Conservation (phyloP, 1,140 invertebrate genomes). For the Trachelipus rathkii region DNA sequence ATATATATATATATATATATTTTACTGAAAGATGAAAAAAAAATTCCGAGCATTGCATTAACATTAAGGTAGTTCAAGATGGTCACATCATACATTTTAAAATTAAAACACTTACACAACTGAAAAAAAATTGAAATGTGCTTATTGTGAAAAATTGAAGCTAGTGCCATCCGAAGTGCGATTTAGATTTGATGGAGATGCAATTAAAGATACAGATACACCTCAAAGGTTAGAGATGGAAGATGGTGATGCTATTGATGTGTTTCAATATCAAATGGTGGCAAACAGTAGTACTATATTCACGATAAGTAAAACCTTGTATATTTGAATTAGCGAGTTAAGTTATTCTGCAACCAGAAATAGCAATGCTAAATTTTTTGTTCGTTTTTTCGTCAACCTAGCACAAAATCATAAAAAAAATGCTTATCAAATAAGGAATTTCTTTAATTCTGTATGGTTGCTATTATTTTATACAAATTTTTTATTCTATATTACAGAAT, state of each 20-base stretch:
- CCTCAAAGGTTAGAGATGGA: slow-evolving; percentile 87
- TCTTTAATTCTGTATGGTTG: too few relatives aligned
- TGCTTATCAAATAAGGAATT: too few relatives aligned
- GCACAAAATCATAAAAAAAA: too few relatives aligned
- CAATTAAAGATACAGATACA: slow-evolving; percentile 90
- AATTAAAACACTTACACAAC: slow-evolving; percentile 92
- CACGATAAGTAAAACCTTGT: not conserved
- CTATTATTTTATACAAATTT: too few relatives aligned
- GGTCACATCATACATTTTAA: slow-evolving; percentile 93
- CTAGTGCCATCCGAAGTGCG: slow-evolving; percentile 68
- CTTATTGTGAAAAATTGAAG: slow-evolving; percentile 77
- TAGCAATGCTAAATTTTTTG: too few relatives aligned
- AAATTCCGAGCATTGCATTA: slow-evolving; percentile 71
- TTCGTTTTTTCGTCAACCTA: too few relatives aligned
- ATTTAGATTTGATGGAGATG: slow-evolving; percentile 89
- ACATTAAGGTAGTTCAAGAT: slow-evolving; percentile 88
- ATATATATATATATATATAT: too few relatives aligned
- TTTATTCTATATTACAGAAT: too few relatives aligned
- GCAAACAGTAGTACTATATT: slow-evolving; percentile 47
- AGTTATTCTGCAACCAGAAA: too few relatives aligned
- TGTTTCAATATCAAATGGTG: slow-evolving; percentile 92
- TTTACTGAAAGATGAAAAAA: slow-evolving; percentile 13
- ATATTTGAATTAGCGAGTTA: too few relatives aligned
- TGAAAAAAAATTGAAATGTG: slow-evolving; percentile 90
- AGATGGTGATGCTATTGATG: slow-evolving; percentile 91